These are phyloP conservation scores for Venustaconcha ellipsiformis DNA, from an alignment of 1,140 invertebrate species.

Conservation along the genomic window DNA sequence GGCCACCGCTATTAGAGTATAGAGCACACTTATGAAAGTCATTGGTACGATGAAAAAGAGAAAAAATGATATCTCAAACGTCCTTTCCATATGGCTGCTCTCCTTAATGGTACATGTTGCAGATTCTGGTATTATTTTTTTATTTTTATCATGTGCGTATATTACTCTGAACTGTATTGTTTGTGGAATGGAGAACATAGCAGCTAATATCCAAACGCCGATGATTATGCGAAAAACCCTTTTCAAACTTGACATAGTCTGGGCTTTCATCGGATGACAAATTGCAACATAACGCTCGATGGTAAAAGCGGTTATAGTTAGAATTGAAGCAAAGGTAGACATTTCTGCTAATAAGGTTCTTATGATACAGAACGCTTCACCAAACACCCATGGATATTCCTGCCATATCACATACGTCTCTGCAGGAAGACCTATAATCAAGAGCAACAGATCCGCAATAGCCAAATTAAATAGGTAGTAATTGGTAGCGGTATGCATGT, in stretches of 20 bases:
- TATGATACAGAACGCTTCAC: constrained; percentile 85
- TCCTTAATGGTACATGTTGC: constrained; percentile 56
- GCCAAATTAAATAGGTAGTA: constrained; percentile 94
- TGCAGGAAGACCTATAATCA: constrained; percentile 82
- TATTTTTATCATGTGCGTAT: constrained; percentile 39
- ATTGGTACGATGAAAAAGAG: constrained; percentile 70
- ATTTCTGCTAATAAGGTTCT: constrained; percentile 87
- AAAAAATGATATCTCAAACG: constrained; percentile 64
- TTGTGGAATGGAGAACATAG: constrained; percentile 81
- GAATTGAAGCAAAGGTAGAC: constrained; percentile 74
- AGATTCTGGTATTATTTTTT: constrained; percentile 45
- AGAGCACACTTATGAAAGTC: constrained; percentile 65
- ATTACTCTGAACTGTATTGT: constrained; percentile 53
- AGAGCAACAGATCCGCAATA: constrained; percentile 89
- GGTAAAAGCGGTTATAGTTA: constrained; percentile 92
- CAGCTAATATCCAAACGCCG: constrained; percentile 81
- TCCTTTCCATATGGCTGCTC: constrained; percentile 47
- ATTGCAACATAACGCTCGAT: constrained; percentile 87
- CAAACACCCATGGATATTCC: constrained; percentile 88
- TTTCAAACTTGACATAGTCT: constrained; percentile 85
- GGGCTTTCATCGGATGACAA: constrained; percentile 89
- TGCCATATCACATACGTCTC: constrained; percentile 90
- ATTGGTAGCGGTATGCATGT: constrained; percentile 78
- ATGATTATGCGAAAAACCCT: constrained; percentile 85
- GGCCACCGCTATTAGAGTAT: constrained; percentile 65